Base-by-base conservation (phyloP, 2,113 vertebrate species). In the Glareola pratincola region DNA sequence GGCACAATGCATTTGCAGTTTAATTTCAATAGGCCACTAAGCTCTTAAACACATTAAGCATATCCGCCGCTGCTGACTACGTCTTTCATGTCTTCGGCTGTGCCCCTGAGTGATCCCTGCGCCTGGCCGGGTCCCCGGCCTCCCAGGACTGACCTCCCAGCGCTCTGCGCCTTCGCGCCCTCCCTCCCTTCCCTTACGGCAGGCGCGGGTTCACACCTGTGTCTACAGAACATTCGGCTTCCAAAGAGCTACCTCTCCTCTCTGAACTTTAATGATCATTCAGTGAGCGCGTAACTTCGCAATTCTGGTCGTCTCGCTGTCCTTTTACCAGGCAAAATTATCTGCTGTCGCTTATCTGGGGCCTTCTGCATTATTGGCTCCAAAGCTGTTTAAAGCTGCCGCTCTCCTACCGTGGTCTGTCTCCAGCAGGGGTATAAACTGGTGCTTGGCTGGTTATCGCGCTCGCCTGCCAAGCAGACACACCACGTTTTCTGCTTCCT, bases 21-120 rank as follows among this genome's bases (percentile, higher is more conserved):
- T 94, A 59, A 96, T 96, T 94, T 96, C 92, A 94, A 81, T 85
- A 90, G 94, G 54, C 86, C 32, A 12, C 90, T 97, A 86, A 97
- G 96, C 95, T 95, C 88, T 96, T 97, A 76, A 96, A 94, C 48
- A 96, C 90, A 90, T 97, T 90, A 96, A 96, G 95, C 94, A 81
- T 84, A 88, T 89, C 96, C 91, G 87, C 21, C 22, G 22, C 93
- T 92, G 81, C 95, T 96, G 95, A 84, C 60, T 73, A 39, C 23
- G 45, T 63, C 87, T 79, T 67, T 47, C 41, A 14, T 5, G 39
- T 50, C 74, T 96, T 56, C 10, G 19, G 36, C 30, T 78, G 69
- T 72, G 68, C 50, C 75, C 12, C 76, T 47, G 36, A 26, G 13
- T 7, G 37, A 59, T 39, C 48, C 43, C 16, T 26, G 62, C 21